phyloP scores from a whole-genome alignment of 2,113 vertebrate genomes.

The Clarias magur region DNA sequence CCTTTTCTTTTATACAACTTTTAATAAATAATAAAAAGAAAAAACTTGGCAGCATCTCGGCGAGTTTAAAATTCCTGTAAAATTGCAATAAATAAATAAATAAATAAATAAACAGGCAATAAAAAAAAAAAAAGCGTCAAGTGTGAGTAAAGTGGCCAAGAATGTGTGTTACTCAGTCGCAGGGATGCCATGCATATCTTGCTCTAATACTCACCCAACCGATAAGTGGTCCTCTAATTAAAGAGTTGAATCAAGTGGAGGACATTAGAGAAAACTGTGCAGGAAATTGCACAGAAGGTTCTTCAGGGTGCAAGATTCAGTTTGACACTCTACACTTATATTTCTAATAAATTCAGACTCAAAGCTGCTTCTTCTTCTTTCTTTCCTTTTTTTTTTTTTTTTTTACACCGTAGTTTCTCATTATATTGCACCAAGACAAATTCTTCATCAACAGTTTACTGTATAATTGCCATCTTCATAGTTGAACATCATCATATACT shows the following conservation, averaged over 20 bases:
- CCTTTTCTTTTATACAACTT: not conserved
- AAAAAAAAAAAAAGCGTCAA: slow-evolving; percentile 1
- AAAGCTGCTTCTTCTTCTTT: not conserved
- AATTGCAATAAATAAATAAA: not conserved
- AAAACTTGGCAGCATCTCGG: not conserved
- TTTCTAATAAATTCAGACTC: not conserved
- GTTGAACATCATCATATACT: not conserved
- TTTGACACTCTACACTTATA: not conserved
- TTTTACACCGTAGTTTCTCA: not conserved
- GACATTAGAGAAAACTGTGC: not conserved
- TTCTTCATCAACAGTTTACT: not conserved
- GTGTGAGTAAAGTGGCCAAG: not conserved
- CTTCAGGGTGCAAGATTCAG: not conserved
- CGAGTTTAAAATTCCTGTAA: not conserved
- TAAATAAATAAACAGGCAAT: not conserved
- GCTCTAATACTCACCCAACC: not conserved
- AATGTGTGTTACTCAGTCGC: not conserved
- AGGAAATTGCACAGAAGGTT: not conserved
- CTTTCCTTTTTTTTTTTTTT: too few species aligned
- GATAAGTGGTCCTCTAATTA: not conserved
- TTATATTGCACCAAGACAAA: not conserved
- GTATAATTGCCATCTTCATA: not conserved
- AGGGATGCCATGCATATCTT: not conserved
- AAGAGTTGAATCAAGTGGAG: not conserved
- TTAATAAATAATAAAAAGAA: too few species aligned